A percentile compares a stretch with the other conserved stretches of the same genome.
Conservation (phyloP, 2,113 vertebrate genomes). For the Abramis brama region DNA sequence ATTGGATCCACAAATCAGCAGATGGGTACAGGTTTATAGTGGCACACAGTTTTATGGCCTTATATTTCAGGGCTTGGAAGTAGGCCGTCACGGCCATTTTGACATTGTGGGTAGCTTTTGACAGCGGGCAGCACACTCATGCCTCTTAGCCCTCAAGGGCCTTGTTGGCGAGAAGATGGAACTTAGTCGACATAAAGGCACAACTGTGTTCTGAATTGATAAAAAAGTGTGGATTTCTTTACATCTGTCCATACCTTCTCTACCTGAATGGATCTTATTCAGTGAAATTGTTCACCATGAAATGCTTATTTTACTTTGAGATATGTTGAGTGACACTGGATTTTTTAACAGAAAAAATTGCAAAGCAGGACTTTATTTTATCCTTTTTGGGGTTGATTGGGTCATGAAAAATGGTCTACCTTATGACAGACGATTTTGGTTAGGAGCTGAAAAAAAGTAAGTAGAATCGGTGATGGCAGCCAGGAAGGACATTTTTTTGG, state of each 20-base stretch:
- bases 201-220: neutral
- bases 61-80: constrained; percentile 65
- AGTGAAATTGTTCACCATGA: neutral
- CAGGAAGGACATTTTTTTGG: neutral
- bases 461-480: neutral
- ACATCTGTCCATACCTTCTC: neutral
- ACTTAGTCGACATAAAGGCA: neutral
- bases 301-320: neutral
- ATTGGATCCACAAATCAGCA: constrained; percentile 79
- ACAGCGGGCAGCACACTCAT: constrained; percentile 10
- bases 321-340: too few relatives aligned
- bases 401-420: neutral
- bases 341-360: neutral
- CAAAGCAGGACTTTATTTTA: neutral
- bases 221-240: neutral
- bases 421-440: neutral
- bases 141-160: constrained; percentile 31
- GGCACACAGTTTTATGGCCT: constrained; percentile 67
- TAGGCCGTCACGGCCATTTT: constrained; percentile 64
- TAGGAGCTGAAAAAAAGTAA: neutral
- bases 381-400: neutral
- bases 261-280: neutral
- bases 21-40: constrained; percentile 70
- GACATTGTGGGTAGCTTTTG: constrained; percentile 47
- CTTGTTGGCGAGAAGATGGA: constrained; percentile 18